phyloP scores from a whole-genome alignment of 2,888 invertebrate species.

The Folsomia manolachei region DNA sequence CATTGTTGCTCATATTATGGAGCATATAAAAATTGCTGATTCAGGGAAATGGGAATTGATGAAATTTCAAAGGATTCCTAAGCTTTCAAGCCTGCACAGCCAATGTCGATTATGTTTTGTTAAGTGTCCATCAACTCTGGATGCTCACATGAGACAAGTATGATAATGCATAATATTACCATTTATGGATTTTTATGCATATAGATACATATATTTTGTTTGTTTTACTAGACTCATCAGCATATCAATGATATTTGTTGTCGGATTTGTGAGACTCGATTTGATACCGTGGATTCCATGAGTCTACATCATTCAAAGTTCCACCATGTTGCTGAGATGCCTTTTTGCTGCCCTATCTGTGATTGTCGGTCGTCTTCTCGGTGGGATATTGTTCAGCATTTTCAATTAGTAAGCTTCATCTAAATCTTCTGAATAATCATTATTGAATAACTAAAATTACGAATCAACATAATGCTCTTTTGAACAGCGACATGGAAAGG shows the following conservation, averaged over 20 bases:
- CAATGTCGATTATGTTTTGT: neutral
- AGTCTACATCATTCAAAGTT: neutral
- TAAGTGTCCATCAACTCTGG: neutral
- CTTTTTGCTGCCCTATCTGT: constrained; percentile 3
- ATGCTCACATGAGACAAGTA: neutral
- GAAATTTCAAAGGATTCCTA: neutral
- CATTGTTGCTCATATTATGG: neutral
- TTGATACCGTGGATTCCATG: neutral
- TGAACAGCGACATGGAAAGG: neutral
- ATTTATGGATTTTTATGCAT: neutral
- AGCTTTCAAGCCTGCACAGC: neutral
- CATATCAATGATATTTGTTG: neutral
- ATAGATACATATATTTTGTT: too few relatives aligned
- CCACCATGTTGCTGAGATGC: neutral
- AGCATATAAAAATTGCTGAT: neutral
- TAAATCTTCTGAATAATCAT: too few relatives aligned
- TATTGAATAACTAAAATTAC: too few relatives aligned
- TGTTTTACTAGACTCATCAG: neutral
- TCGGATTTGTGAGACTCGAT: neutral
- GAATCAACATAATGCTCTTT: too few relatives aligned
- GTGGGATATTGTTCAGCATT: neutral
- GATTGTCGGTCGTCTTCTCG: constrained; percentile 1
- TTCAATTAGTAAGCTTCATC: neutral
- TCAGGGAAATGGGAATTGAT: neutral
- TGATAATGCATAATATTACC: neutral